Evolutionary conservation across 2,113 vertebrate species (phyloP).

Genomic region (Theristicus caerulescens): DNA sequence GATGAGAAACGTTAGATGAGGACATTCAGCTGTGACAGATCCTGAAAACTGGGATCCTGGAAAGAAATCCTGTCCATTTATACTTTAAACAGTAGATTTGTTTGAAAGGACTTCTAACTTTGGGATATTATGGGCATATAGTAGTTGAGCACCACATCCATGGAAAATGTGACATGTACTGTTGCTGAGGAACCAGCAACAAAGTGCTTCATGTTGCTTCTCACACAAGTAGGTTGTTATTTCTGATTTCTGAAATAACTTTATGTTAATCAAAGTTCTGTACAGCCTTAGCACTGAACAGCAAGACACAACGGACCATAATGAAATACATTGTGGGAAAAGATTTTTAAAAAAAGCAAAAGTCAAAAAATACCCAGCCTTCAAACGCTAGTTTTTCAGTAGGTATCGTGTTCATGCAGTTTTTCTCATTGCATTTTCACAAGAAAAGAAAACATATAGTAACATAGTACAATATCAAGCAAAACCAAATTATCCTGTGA

Average conservation of each 20-base stretch:
- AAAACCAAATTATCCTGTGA: not conserved
- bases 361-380: not conserved
- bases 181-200: not conserved
- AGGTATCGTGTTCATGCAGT: not conserved
- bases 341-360: not conserved
- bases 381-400: not conserved
- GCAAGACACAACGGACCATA: not conserved
- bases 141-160: not conserved
- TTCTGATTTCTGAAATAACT: not conserved
- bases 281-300: not conserved
- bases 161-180: not conserved
- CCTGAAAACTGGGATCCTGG: not conserved
- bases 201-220: not conserved
- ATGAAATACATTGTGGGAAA: not conserved
- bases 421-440: not conserved
- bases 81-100: not conserved
- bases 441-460: not conserved
- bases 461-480: not conserved
- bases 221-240: not conserved
- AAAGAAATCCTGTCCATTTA: not conserved
- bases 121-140: not conserved
- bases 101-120: not conserved
- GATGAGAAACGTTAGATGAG: not conserved
- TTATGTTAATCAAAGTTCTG: not conserved
- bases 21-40: not conserved